Evolutionary conservation across 2,888 invertebrate genomes (phyloP), one percentile per base, ranked within the genome.

Genomic region (Nudaria mundana): DNA sequence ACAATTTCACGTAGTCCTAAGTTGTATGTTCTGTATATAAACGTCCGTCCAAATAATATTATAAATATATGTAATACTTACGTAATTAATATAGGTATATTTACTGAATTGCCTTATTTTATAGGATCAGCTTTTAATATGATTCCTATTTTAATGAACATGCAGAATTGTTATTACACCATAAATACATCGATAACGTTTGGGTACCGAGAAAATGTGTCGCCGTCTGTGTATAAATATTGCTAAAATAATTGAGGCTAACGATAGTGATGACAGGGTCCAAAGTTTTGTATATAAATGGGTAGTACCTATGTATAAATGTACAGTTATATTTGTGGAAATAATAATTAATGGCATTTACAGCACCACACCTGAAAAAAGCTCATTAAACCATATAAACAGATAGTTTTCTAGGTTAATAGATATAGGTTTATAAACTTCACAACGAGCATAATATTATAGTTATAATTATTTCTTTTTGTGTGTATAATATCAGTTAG

Each of bases 311-410:
- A n/a, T n/a, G 58, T 72, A 68, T 72, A 75, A 56, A 67, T 74
- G 66, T 71, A 67, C 68, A 71, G 53, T 56, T 57, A 54, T 51
- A 37, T 48, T 51, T 56, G 48, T 56, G 49, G 45, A 56, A 58
- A 57, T 56, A 68, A 66, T 10, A n/a, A n/a, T 15, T 33, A 48
- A 67, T 79, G 78, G 79, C 82, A 83, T 81, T 81, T 84, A 82
- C 74, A 70, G 68, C 66, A 68, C 76, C 85, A 87, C 88, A 88
- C 88, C 88, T 88, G 88, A 87, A 83, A 59, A 82, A 87, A 77
- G 88, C 88, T 88, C 88, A 88, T 73, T 72, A 73, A 53, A 66
- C 66, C 65, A 56, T 59, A 50, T 58, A n/a, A 65, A 60, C 67
- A 62, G 54, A 56, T 44, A 56, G 45, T 32, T 37, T 52, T 52